Conservation (phyloP, 2,113 vertebrate species). For the Vanacampus margaritifer region DNA sequence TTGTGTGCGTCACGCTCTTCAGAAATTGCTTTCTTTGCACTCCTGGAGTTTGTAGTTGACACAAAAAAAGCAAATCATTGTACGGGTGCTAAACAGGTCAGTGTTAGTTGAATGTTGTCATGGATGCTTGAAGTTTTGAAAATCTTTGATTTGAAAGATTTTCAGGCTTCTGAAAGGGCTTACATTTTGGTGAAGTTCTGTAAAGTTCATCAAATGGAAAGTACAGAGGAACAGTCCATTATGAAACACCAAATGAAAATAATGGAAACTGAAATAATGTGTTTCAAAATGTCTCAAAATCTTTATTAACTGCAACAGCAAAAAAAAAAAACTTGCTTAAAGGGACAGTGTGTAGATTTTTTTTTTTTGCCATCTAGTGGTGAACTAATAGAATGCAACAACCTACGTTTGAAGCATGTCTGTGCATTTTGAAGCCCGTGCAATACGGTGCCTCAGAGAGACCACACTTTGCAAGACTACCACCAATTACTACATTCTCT, state of each 20-base stretch:
- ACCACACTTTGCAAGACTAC: too few relatives aligned
- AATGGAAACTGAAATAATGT: background rate
- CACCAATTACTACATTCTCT: too few relatives aligned
- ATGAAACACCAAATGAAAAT: background rate
- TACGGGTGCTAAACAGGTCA: constrained; percentile 42
- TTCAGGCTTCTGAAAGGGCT: background rate
- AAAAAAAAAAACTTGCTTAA: background rate
- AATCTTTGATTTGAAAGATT: background rate
- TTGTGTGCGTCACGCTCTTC: constrained; percentile 18
- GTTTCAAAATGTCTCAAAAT: background rate
- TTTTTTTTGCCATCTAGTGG: too few relatives aligned
- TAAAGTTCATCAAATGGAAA: background rate
- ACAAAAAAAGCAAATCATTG: constrained; percentile 21
- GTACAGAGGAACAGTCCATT: background rate
- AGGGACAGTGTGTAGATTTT: too few relatives aligned
- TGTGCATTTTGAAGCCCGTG: too few relatives aligned
- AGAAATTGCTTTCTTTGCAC: constrained; percentile 40
- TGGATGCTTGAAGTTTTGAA: background rate
- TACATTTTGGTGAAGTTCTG: background rate
- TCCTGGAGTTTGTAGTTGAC: constrained; percentile 44
- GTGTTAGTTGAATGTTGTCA: background rate
- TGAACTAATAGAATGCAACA: too few relatives aligned
- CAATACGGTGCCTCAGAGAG: too few relatives aligned
- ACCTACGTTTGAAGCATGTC: too few relatives aligned
- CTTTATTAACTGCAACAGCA: background rate